Conservation (phyloP, 2,888 invertebrate species). For the Eupithecia subfuscata region DNA sequence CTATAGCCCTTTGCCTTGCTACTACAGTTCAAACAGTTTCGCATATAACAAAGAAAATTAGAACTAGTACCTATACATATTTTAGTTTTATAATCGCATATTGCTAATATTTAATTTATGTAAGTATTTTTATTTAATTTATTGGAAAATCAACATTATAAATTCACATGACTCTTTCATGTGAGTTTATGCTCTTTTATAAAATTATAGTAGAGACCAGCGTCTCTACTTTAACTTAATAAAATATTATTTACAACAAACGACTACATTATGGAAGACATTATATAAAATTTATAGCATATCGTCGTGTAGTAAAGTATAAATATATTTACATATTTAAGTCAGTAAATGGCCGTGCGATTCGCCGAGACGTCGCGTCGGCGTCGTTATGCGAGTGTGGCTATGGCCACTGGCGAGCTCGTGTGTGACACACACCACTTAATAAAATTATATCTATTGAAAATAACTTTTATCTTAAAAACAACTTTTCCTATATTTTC, state of each 20-base stretch:
- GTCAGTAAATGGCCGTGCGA: conserved; percentile 2
- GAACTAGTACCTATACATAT: too few relatives aligned
- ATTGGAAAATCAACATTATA: too few relatives aligned
- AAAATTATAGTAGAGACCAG: too few relatives aligned
- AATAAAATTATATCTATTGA: background rate
- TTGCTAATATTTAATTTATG: too few relatives aligned
- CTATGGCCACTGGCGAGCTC: conserved; percentile 7
- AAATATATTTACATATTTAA: background rate
- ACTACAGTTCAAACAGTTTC: background rate
- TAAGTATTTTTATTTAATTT: too few relatives aligned
- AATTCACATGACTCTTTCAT: too few relatives aligned
- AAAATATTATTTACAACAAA: background rate
- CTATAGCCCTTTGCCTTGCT: background rate
- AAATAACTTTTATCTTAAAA: background rate
- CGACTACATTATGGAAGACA: background rate
- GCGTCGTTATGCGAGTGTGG: background rate
- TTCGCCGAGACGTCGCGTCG: conserved; percentile 3
- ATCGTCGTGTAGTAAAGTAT: background rate
- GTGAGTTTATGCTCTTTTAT: too few relatives aligned
- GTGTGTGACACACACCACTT: conserved; percentile 6
- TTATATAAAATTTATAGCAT: conserved; percentile 1
- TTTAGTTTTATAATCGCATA: too few relatives aligned
- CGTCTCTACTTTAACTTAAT: background rate
- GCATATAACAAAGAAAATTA: too few relatives aligned
- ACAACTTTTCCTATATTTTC: background rate